Conservation (phyloP, 2,888 invertebrate species). For the Galeruca laticollis region DNA sequence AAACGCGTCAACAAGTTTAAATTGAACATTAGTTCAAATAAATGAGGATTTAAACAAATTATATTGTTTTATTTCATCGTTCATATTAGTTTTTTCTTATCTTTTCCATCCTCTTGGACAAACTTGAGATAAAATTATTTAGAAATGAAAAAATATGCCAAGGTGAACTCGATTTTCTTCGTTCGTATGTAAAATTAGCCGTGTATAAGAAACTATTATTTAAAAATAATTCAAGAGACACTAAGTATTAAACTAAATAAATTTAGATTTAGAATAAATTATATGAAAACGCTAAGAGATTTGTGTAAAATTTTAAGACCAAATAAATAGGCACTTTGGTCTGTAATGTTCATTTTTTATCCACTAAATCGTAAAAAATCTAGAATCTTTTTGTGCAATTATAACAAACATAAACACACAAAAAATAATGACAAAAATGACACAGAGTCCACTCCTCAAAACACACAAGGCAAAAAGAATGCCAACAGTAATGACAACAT, state of each 20-base stretch:
- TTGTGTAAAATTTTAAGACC: conserved; percentile 50
- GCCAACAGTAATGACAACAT: not conserved
- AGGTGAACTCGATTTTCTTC: no score
- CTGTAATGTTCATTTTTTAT: conserved; percentile 47
- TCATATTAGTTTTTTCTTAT: no score
- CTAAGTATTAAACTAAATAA: conserved; percentile 30
- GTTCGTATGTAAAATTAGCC: no score
- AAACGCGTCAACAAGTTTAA: no score
- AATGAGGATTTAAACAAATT: no score
- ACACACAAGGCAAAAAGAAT: not conserved
- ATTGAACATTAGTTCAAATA: no score
- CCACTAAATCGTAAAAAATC: conserved; percentile 48
- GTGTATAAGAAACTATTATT: no score
- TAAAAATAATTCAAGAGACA: conserved; percentile 13
- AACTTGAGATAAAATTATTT: no score
- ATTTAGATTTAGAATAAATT: conserved; percentile 41
- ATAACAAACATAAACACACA: conserved; percentile 46
- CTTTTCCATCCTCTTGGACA: no score
- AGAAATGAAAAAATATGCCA: no score
- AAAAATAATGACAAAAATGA: conserved; percentile 37
- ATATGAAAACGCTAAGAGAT: conserved; percentile 42
- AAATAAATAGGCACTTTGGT: conserved; percentile 66
- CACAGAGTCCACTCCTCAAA: conserved; percentile 41
- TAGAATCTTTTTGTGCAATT: conserved; percentile 43
- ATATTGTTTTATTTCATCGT: no score